phyloP scores from a whole-genome alignment of 2,888 invertebrate genomes.

The Drosophila lutescens region DNA sequence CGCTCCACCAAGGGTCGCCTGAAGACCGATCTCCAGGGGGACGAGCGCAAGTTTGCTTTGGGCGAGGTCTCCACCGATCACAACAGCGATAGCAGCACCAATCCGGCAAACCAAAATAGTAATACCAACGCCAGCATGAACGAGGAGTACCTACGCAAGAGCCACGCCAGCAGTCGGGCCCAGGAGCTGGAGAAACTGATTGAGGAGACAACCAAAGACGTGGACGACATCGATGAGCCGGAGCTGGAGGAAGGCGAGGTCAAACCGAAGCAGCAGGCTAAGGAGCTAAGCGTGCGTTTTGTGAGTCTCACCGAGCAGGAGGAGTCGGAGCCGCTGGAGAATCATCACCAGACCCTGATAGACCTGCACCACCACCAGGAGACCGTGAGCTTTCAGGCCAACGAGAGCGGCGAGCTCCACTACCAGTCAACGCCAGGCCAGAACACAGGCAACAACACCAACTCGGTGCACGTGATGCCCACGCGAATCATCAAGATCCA shows the following conservation, averaged over 20 bases:
- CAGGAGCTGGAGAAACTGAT: constrained; percentile 83
- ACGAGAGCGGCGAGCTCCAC: constrained; percentile 80
- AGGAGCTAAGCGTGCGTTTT: constrained; percentile 70
- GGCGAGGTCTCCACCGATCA: constrained; percentile 68
- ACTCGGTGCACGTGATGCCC: constrained; percentile 61
- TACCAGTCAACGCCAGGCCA: constrained; percentile 60
- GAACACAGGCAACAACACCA: constrained; percentile 25
- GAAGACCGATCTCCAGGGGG: constrained; percentile 80
- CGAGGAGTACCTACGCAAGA: constrained; percentile 77
- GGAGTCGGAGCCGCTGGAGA: constrained; percentile 64
- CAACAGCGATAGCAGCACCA: constrained; percentile 40
- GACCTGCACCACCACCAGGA: constrained; percentile 64
- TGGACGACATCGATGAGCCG: constrained; percentile 81
- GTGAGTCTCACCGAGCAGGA: constrained; percentile 61
- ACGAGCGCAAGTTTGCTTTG: constrained; percentile 80
- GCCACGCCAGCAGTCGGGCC: constrained; percentile 73
- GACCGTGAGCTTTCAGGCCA: constrained; percentile 80
- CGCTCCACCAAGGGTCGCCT: constrained; percentile 80
- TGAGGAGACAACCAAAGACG: constrained; percentile 84
- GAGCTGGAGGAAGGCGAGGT: constrained; percentile 70
- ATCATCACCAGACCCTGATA: constrained; percentile 60
- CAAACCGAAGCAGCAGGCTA: constrained; percentile 79
- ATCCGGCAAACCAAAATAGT: constrained; percentile 31
- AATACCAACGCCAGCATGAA: constrained; percentile 54
- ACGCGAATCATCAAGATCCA: constrained; percentile 82